Base-by-base conservation (phyloP, 1,140 invertebrate genomes). In the Daktulosphaira vitifoliae region DNA sequence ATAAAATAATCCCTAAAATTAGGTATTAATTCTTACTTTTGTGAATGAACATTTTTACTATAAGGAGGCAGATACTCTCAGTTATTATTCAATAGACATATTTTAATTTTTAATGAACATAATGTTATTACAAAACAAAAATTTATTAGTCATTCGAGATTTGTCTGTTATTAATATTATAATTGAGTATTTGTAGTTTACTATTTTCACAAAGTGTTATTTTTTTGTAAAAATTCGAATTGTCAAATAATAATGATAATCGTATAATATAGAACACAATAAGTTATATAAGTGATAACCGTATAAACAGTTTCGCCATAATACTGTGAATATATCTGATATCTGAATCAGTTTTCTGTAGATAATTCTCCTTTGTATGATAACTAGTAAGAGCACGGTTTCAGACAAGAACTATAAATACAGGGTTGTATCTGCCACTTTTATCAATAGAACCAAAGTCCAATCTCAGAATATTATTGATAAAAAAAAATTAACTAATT, bases 381-480 rank as follows among this genome's bases (percentile, higher is more conserved):
- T 44, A n/a, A 44, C 29, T 33, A 11, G 29, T 33, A 33, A 33
- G 29, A 33, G 29, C 29, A 33, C 29, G 29, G 11, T 33, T 33
- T 11, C 29, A 33, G 29, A n/a, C n/a, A n/a, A 33, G 29, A 6
- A 6, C 29, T 5, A 11, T 6, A 5, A 33, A 33, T 33, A 11
- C 29, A 33, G 11, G 29, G 11, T 33, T 6, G 11, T 33, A 33
- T 33, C 5, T 33, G 11, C 5, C 29, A 6, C 29, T 33, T 6
- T 33, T 33, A 33, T 33, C 29, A 6, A 33, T 33, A 33, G 11
- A 33, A 6, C 29, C 11, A n/a, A n/a, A 11, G 39, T 44, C 39
- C n/a, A 44, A 44, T 44, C 39, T 44, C n/a, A 44, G 39, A 44
- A 44, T 44, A 44, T 44, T 44, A 44, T 44, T 44, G 39, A 44